phyloP scores from a whole-genome alignment of 2,888 invertebrate species.

The Microplitis deprimator region DNA sequence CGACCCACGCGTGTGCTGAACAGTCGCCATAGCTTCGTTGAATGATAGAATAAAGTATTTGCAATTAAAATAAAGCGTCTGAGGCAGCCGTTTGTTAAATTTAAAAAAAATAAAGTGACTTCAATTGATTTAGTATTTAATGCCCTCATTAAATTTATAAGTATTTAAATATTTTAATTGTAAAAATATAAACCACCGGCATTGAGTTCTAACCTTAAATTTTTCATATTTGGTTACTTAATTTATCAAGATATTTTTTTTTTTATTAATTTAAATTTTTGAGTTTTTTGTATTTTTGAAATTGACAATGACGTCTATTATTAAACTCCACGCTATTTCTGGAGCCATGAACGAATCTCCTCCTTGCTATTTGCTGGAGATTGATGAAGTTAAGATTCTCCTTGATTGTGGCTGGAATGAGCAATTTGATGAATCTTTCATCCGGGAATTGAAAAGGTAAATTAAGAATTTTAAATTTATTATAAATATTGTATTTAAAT shows the following conservation, averaged over 20 bases:
- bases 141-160: not conserved
- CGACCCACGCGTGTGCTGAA: too few relatives aligned
- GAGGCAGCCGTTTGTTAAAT: too few relatives aligned
- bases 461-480: conserved; percentile 58
- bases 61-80: too few relatives aligned
- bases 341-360: conserved; percentile 97
- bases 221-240: not conserved
- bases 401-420: conserved; percentile 99
- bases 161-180: too few relatives aligned
- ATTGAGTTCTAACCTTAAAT: not conserved
- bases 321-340: conserved; percentile 95
- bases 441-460: conserved; percentile 92
- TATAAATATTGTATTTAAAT: conserved; percentile 53
- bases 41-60: too few relatives aligned
- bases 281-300: not conserved
- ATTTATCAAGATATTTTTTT: too few relatives aligned
- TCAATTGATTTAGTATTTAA: not conserved
- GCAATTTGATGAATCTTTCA: conserved; percentile 90
- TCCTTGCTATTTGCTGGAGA: conserved; percentile 96
- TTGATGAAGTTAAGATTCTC: conserved; percentile 96
- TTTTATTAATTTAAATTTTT: too few relatives aligned
- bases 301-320: conserved; percentile 93
- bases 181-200: not conserved
- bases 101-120: too few relatives aligned
- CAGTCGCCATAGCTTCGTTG: too few relatives aligned